phyloP scores from a whole-genome alignment of 2,113 vertebrate species.

The Spea bombifrons region DNA sequence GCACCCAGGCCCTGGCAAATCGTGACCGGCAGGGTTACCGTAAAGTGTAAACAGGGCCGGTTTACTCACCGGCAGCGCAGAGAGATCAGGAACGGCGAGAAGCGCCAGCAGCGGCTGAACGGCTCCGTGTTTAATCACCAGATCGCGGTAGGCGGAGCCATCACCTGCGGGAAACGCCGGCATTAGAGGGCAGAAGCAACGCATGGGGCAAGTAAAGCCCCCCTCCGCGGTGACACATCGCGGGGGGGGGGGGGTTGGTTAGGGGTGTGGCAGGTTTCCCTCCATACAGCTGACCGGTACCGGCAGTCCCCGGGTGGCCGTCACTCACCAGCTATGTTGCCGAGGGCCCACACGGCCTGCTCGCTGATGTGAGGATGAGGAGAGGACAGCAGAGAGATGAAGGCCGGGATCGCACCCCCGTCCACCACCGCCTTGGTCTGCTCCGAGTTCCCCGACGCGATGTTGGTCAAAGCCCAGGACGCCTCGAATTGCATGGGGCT shows the following conservation, averaged over 20 bases:
- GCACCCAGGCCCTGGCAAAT: too few relatives aligned
- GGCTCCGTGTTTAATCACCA: constrained; percentile 86
- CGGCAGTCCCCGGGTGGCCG: too few relatives aligned
- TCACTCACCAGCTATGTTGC: constrained; percentile 86
- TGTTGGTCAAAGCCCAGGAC: constrained; percentile 91
- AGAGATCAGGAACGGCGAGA: constrained; percentile 76
- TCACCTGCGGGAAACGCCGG: constrained; percentile 70
- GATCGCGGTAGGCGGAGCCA: constrained; percentile 80
- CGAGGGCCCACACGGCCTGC: constrained; percentile 90
- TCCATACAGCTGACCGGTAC: too few relatives aligned
- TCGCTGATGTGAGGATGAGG: constrained; percentile 84
- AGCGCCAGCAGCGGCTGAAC: constrained; percentile 74
- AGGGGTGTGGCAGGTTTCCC: too few relatives aligned
- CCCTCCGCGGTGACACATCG: too few relatives aligned
- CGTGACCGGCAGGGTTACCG: too few relatives aligned
- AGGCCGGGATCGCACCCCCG: constrained; percentile 82
- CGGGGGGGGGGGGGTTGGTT: too few relatives aligned
- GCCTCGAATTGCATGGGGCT: constrained; percentile 90
- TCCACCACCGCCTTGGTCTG: constrained; percentile 87
- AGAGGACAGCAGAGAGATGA: constrained; percentile 78
- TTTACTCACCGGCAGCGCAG: constrained; percentile 77
- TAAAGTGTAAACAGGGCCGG: too few relatives aligned
- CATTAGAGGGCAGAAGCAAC: not conserved
- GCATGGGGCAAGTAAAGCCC: too few relatives aligned
- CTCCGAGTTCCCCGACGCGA: constrained; percentile 84